phyloP scores from a whole-genome alignment of 2,888 invertebrate species.

The Cyclophora punctaria region DNA sequence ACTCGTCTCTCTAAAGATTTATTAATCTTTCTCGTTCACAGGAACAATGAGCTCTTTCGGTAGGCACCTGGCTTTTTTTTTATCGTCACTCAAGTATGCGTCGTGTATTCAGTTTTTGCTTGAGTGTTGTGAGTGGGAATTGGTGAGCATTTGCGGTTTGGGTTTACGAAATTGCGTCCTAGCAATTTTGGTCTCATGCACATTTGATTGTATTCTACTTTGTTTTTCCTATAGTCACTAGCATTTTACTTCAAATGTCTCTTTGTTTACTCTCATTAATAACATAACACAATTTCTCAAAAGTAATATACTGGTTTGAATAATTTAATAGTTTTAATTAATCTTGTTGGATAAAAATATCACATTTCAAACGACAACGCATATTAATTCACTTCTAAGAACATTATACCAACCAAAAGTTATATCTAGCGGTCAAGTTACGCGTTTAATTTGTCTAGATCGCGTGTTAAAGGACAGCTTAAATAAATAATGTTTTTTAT shows the following conservation, averaged over 20 bases:
- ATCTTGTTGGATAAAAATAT: conserved; percentile 22
- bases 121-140: conserved; percentile 46
- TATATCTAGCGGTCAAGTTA: conserved; percentile 57
- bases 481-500: conserved; percentile 70
- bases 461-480: conserved; percentile 56
- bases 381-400: conserved; percentile 35
- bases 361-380: conserved; percentile 26
- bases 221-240: too few species aligned
- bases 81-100: conserved; percentile 50
- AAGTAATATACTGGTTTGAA: neutral
- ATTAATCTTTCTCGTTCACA: conserved; percentile 66
- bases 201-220: neutral
- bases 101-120: conserved; percentile 59
- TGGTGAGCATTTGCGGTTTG: conserved; percentile 41
- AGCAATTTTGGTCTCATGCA: neutral
- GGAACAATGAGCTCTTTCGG: conserved; percentile 70
- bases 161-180: neutral
- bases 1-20: conserved; percentile 66
- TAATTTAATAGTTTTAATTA: conserved; percentile 20
- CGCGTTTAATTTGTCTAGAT: conserved; percentile 70
- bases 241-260: too few species aligned
- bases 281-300: too few species aligned
- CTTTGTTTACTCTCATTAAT: too few species aligned
- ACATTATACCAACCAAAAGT: conserved; percentile 43
- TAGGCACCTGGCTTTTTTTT: conserved; percentile 73